A percentile compares a stretch with the other conserved stretches of the same genome.
phyloP scores from a whole-genome alignment of 2,113 vertebrate genomes.

The Sus scrofa region DNA sequence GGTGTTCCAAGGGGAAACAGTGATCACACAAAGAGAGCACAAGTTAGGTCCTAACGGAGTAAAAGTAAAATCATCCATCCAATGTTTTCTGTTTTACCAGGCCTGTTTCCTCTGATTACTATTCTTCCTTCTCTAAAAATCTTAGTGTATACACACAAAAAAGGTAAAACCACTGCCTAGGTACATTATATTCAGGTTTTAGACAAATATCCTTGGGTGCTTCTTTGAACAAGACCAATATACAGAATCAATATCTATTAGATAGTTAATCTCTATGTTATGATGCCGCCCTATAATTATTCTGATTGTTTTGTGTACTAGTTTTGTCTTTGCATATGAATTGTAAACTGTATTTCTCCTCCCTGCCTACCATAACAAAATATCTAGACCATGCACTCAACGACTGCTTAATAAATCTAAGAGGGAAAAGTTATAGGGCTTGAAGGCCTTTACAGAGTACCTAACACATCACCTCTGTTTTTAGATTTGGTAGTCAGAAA shows the following conservation, averaged over 20 bases:
- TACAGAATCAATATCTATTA: neutral
- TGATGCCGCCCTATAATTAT: neutral
- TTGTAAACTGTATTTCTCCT: constrained; percentile 7
- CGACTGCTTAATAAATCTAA: neutral
- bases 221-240: neutral
- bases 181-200: neutral
- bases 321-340: constrained; percentile 30
- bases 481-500: constrained; percentile 11
- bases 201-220: neutral
- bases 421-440: neutral
- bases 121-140: constrained; percentile 33
- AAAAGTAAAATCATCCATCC: constrained; percentile 8
- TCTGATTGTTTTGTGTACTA: constrained; percentile 5
- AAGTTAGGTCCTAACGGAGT: neutral
- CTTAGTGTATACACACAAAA: neutral
- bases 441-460: neutral
- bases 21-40: neutral
- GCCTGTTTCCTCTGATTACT: constrained; percentile 22
- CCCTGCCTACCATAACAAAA: neutral
- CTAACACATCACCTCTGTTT: neutral
- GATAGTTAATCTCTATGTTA: neutral
- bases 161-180: neutral
- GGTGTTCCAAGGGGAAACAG: neutral
- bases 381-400: neutral
- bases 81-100: neutral